These are phyloP conservation scores for Crypturellus tataupa DNA, from an alignment of 2,797 vertebrate species.

Conservation along the genomic window DNA sequence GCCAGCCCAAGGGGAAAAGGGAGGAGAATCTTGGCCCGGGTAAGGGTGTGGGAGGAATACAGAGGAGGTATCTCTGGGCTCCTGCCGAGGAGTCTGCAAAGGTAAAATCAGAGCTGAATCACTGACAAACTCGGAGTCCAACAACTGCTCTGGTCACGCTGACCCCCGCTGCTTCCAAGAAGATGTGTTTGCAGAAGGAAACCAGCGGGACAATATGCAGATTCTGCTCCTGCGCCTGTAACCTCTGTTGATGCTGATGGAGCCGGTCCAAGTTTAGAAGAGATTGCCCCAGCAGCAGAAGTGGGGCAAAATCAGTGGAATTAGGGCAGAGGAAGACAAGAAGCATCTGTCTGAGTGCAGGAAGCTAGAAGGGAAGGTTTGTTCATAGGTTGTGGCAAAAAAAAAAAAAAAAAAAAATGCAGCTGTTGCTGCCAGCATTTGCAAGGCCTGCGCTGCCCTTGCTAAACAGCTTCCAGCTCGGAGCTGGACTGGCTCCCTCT, in stretches of 20 bases:
- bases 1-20: not conserved
- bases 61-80: not conserved
- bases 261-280: not conserved
- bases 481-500: too few species aligned
- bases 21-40: not conserved
- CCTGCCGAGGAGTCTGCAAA: not conserved
- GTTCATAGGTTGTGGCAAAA: not conserved
- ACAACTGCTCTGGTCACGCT: not conserved
- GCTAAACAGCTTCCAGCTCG: too few species aligned
- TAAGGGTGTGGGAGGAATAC: not conserved
- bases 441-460: not conserved
- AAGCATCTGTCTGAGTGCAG: not conserved
- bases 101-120: slow-evolving; percentile 6
- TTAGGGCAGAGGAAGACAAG: not conserved
- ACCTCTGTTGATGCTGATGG: not conserved
- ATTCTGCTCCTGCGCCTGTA: not conserved
- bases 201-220: rapidly evolving
- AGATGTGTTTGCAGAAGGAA: not conserved
- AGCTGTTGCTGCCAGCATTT: not conserved
- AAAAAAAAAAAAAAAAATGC: not conserved
- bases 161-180: not conserved
- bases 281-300: not conserved
- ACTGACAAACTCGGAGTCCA: not conserved
- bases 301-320: not conserved
- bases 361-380: not conserved